Percentiles rank a stretch among this genome's conserved stretches.
These are phyloP conservation scores for Parapsyche elsis DNA, from an alignment of 1,140 invertebrate genomes.

Conservation along the genomic window DNA sequence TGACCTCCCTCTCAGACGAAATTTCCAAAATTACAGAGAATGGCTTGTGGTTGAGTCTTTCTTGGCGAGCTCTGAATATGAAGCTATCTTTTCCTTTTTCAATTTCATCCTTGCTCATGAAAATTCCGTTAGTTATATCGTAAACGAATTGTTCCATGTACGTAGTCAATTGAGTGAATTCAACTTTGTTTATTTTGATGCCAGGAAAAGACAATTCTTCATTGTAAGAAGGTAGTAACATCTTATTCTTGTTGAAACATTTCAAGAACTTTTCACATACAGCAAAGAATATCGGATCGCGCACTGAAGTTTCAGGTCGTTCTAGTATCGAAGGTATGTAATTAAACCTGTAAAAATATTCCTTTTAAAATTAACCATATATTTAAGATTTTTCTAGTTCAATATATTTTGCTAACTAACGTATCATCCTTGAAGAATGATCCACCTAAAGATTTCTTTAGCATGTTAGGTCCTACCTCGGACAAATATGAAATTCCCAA, in stretches of 20 bases:
- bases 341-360: constrained; percentile 59
- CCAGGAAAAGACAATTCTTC: constrained; percentile 69
- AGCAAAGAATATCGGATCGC: constrained; percentile 75
- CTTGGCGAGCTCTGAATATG: constrained; percentile 66
- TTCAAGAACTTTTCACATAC: constrained; percentile 71
- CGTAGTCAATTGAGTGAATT: constrained; percentile 66
- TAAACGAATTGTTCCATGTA: constrained; percentile 69
- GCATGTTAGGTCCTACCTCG: not conserved
- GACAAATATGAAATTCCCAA: not conserved
- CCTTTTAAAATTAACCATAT: too few species aligned
- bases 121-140: constrained; percentile 62
- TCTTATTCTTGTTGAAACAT: constrained; percentile 70
- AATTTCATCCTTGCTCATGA: constrained; percentile 48
- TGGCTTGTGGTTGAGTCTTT: constrained; percentile 72
- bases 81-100: constrained; percentile 25
- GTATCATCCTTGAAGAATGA: not conserved
- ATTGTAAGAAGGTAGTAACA: constrained; percentile 72
- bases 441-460: constrained; percentile 5
- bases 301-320: constrained; percentile 70
- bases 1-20: constrained; percentile 67
- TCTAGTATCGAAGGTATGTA: constrained; percentile 67
- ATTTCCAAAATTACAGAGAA: constrained; percentile 73
- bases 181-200: constrained; percentile 69
- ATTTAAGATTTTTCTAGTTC: not conserved
- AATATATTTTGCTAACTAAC: constrained; percentile 19